Evolutionary conservation across 2,888 invertebrate species (phyloP).

Genomic region (Schizaphis graminum): DNA sequence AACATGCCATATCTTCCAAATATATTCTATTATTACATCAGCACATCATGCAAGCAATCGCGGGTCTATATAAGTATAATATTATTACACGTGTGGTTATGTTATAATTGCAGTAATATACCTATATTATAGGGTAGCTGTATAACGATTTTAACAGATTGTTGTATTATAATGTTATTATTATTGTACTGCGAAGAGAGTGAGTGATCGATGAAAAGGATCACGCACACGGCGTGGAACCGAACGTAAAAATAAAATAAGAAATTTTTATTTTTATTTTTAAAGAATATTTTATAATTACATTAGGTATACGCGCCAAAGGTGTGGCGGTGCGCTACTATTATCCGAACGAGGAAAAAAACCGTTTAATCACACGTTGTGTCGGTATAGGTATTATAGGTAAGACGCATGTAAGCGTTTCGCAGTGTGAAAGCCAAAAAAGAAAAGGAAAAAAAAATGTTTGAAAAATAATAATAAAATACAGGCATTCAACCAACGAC

Average conservation of each 20-base stretch:
- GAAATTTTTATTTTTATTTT: not conserved
- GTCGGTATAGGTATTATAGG: not conserved
- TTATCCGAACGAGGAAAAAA: not conserved
- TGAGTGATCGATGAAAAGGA: not conserved
- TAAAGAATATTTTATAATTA: constrained; percentile 13
- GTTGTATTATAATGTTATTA: not conserved
- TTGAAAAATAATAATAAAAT: not conserved
- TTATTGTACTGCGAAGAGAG: not conserved
- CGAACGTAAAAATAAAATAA: constrained; percentile 22
- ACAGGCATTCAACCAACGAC: constrained; percentile 40
- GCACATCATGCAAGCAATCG: not conserved
- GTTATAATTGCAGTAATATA: not conserved
- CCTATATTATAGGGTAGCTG: not conserved
- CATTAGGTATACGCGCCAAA: not conserved
- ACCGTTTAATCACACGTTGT: constrained; percentile 50
- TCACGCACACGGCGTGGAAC: constrained; percentile 19
- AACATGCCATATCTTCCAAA: not conserved
- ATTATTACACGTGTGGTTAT: not conserved
- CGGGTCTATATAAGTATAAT: not conserved
- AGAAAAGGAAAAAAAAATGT: constrained; percentile 18
- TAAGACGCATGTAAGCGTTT: not conserved
- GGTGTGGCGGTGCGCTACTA: not conserved
- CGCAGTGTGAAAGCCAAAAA: constrained; percentile 54
- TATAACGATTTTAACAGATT: not conserved
- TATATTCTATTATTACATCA: not conserved